Evolutionary conservation across 2,888 invertebrate species (phyloP).

Genomic region (Lasioglossum morio): DNA sequence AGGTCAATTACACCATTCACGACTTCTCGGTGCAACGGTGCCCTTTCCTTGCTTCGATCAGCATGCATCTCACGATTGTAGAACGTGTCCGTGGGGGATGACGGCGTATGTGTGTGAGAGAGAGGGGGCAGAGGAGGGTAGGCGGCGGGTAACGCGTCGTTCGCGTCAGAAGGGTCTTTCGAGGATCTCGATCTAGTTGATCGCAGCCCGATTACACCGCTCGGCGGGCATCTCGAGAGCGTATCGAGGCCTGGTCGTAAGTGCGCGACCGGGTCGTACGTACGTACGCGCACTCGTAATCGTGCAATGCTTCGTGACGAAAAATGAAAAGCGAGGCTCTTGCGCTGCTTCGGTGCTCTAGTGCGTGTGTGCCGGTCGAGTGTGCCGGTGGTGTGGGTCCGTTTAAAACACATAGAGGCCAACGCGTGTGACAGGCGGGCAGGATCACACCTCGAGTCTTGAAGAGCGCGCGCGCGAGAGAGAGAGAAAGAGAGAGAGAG

Average conservation of each 20-base stretch:
- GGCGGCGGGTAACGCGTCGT: conserved; percentile 38
- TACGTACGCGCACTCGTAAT: conserved; percentile 34
- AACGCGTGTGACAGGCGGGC: conserved; percentile 51
- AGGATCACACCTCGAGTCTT: conserved; percentile 72
- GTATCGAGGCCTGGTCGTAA: conserved; percentile 50
- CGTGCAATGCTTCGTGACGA: conserved; percentile 44
- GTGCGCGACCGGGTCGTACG: conserved; percentile 20
- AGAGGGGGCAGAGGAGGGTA: background rate
- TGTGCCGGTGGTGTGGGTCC: background rate
- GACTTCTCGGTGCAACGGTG: conserved; percentile 37
- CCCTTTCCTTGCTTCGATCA: conserved; percentile 43
- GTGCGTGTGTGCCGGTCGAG: background rate
- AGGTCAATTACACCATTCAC: conserved; percentile 55
- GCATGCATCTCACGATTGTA: conserved; percentile 53
- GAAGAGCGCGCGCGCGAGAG: background rate
- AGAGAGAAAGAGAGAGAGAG: conserved; percentile 26
- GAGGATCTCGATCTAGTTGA: conserved; percentile 63
- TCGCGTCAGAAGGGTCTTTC: conserved; percentile 48
- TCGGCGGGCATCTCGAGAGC: conserved; percentile 57
- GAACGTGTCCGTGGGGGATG: conserved; percentile 41
- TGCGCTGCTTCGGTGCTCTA: background rate
- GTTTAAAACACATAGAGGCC: conserved; percentile 30
- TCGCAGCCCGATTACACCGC: conserved; percentile 63
- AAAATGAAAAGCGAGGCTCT: conserved; percentile 38
- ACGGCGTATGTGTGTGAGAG: conserved; percentile 11